Evolutionary conservation across 2,797 vertebrate genomes (phyloP).

Genomic region (Malacoraja senta): DNA sequence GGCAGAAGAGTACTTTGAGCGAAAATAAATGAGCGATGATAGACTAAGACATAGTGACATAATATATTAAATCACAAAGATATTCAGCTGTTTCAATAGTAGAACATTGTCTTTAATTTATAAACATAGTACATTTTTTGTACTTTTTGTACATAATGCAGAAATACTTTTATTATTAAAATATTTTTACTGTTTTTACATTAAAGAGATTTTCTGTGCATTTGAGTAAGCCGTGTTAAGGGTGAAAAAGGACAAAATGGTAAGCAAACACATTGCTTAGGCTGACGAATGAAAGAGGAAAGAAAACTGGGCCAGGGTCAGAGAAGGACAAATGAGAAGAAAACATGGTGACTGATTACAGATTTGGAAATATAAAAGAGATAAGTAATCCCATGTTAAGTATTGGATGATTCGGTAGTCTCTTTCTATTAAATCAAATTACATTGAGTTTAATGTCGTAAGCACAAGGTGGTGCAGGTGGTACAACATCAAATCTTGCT

Average conservation of each 20-base stretch:
- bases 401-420: neutral
- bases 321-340: neutral
- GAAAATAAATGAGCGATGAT: neutral
- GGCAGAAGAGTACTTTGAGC: neutral
- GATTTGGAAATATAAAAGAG: neutral
- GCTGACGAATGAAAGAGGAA: too few relatives aligned
- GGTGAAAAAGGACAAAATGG: neutral
- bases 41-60: neutral
- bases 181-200: neutral
- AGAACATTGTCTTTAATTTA: neutral
- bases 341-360: neutral
- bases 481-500: too few relatives aligned
- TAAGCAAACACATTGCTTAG: neutral
- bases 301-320: too few relatives aligned
- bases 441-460: too few relatives aligned
- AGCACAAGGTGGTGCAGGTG: too few relatives aligned
- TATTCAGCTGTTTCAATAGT: neutral
- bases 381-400: neutral
- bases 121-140: neutral
- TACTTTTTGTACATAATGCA: neutral
- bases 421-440: neutral
- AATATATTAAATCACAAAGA: neutral
- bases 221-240: neutral
- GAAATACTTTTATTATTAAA: constrained; percentile 16
- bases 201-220: neutral